Conservation (phyloP, 2,888 invertebrate species). For the Drosophila bunnanda region DNA sequence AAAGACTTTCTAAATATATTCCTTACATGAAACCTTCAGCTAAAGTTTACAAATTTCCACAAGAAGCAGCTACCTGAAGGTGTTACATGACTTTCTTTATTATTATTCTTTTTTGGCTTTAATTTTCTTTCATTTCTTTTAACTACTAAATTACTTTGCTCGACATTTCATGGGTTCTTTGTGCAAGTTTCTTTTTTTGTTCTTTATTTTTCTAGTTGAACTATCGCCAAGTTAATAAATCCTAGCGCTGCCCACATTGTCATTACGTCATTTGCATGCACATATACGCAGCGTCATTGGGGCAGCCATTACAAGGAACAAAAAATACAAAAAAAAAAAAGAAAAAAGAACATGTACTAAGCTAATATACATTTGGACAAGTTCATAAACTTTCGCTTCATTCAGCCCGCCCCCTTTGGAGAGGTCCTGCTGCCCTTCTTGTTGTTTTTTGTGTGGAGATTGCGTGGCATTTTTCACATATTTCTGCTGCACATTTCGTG, state of each 20-base stretch:
- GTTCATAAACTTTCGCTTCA: conserved; percentile 67
- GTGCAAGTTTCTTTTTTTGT: neutral
- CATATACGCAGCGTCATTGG: conserved; percentile 34
- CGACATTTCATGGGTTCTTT: conserved; percentile 10
- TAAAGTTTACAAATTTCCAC: too few species aligned
- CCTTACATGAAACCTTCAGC: too few species aligned
- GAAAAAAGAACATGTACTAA: conserved; percentile 33
- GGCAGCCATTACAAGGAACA: conserved; percentile 28
- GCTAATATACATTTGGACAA: conserved; percentile 59
- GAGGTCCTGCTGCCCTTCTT: conserved; percentile 1
- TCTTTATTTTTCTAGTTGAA: conserved; percentile 1
- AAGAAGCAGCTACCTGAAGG: neutral
- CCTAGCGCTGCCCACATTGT: conserved; percentile 46
- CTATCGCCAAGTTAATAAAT: conserved; percentile 58
- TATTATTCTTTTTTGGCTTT: neutral
- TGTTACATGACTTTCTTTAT: neutral
- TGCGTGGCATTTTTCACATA: conserved; percentile 79
- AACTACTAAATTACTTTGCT: conserved; percentile 7
- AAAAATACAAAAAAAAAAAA: neutral
- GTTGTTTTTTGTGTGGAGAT: conserved; percentile 55
- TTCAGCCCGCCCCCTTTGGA: conserved; percentile 16
- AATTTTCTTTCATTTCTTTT: neutral
- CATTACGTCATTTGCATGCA: conserved; percentile 68
- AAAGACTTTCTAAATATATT: neutral
- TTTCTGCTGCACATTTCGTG: conserved; percentile 78